Percentiles rank a stretch among this genome's conserved stretches.
Evolutionary conservation across 2,888 invertebrate genomes (phyloP).

Genomic region (Crocallis elinguaria): DNA sequence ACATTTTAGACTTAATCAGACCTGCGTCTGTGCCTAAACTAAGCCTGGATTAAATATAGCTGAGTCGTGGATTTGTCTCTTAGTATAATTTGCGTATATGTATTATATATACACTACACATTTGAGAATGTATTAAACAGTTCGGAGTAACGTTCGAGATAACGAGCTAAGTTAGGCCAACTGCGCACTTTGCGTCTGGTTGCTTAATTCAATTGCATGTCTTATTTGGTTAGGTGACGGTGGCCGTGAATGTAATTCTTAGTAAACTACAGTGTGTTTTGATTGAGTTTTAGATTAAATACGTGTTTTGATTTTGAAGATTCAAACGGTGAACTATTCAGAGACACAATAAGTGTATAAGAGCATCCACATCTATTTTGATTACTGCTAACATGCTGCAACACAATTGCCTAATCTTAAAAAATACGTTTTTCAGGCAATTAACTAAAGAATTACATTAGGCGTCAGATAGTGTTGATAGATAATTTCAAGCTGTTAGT

Average conservation of each 20-base stretch:
- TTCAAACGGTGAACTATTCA: no score
- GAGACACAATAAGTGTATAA: no score
- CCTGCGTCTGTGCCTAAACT: conserved; percentile 1
- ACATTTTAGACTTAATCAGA: conserved; percentile 18
- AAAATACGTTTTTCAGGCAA: no score
- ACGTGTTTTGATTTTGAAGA: not conserved
- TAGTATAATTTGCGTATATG: conserved; percentile 18
- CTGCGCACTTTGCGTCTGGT: conserved; percentile 12
- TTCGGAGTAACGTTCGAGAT: conserved; percentile 6
- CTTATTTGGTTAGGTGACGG: not conserved
- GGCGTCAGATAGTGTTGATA: no score
- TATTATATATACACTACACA: not conserved
- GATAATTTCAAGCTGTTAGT: no score
- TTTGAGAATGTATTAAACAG: conserved; percentile 11
- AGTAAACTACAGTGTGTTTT: no score
- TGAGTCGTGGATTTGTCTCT: conserved; percentile 5
- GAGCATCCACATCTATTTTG: no score
- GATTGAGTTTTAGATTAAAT: not conserved
- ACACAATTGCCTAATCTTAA: no score
- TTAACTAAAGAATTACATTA: no score
- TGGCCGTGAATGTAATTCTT: not conserved
- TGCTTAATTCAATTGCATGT: conserved; percentile 15
- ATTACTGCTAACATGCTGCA: no score
- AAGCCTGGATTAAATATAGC: conserved; percentile 22
- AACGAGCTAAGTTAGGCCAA: conserved; percentile 22